Conservation (phyloP, 2,797 vertebrate genomes). For the Leptodactylus fallax region DNA sequence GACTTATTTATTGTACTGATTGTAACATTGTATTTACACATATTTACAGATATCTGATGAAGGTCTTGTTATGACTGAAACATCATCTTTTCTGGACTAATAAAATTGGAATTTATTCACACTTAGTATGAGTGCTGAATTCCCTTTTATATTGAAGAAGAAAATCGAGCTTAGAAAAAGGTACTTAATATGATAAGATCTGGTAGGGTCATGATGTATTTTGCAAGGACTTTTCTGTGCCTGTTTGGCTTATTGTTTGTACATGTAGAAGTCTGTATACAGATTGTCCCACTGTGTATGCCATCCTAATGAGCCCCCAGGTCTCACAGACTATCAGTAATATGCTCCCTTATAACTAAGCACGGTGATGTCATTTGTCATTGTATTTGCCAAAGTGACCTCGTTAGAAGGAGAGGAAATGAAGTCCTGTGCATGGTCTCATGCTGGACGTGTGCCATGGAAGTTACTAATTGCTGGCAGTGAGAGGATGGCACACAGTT, state of each 20-base stretch:
- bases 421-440: conserved; percentile 22
- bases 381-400: conserved; percentile 61
- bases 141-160: no score
- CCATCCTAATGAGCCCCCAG: conserved; percentile 20
- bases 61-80: no score
- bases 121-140: no score
- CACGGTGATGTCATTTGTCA: conserved; percentile 58
- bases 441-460: conserved; percentile 57
- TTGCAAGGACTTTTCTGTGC: background rate
- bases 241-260: background rate
- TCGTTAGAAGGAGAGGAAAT: conserved; percentile 49
- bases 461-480: conserved; percentile 60
- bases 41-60: no score
- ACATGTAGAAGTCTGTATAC: background rate
- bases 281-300: background rate
- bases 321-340: conserved; percentile 26
- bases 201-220: no score
- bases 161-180: no score
- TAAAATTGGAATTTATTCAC: no score
- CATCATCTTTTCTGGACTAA: no score
- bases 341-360: conserved; percentile 48
- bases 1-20: no score
- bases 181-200: no score
- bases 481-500: conserved; percentile 37
- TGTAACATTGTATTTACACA: no score